A percentile compares a stretch with the other conserved stretches of the same genome.
Evolutionary conservation across 2,797 vertebrate species (phyloP).

Genomic region (Pseudotriccus pelzelni): DNA sequence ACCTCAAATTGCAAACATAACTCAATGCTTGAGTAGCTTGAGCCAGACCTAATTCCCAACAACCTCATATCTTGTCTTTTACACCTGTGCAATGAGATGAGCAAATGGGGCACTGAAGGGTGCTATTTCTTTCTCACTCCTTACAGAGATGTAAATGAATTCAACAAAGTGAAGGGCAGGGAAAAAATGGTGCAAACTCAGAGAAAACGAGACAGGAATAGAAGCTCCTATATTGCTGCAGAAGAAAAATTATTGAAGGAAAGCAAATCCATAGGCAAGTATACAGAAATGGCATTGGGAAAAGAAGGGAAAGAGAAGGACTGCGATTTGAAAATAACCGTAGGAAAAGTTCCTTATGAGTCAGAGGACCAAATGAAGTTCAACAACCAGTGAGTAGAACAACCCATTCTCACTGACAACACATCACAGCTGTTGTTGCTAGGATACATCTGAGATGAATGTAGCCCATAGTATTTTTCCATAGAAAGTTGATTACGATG

Average conservation of each 20-base stretch:
- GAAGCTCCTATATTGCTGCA: neutral
- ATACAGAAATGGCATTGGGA: neutral
- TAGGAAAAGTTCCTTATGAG: neutral
- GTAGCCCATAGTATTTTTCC: neutral
- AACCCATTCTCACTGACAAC: neutral
- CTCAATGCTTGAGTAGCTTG: neutral
- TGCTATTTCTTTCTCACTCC: neutral
- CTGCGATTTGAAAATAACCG: neutral
- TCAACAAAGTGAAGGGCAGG: neutral
- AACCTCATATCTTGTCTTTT: neutral
- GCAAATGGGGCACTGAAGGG: neutral
- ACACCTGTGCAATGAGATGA: neutral
- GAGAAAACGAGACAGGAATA: neutral
- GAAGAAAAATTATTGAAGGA: neutral
- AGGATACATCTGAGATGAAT: neutral
- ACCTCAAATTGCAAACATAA: neutral
- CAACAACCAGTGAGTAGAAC: neutral
- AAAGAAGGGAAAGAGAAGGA: neutral
- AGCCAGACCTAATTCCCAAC: neutral
- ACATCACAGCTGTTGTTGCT: neutral
- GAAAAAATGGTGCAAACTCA: neutral
- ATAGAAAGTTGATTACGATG: neutral
- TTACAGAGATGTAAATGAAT: conserved; percentile 26
- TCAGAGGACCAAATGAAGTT: neutral
- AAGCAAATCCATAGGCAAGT: neutral